phyloP scores from a whole-genome alignment of 2,113 vertebrate genomes.

The Serilophus lunatus region DNA sequence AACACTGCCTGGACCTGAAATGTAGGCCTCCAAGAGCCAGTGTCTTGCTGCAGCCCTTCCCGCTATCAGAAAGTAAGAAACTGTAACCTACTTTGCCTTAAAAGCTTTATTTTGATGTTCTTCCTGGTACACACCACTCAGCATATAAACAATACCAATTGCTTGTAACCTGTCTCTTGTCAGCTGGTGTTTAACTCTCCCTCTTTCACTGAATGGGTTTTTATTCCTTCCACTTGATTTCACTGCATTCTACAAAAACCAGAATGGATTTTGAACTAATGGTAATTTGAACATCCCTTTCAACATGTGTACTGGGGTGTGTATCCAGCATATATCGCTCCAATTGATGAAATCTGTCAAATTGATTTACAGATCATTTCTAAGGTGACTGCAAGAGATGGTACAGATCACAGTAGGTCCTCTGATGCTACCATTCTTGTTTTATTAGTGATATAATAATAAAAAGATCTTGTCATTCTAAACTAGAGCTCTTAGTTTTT shows the following conservation, averaged over 20 bases:
- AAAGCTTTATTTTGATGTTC: neutral
- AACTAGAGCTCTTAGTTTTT: neutral
- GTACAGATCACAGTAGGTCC: neutral
- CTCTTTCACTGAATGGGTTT: neutral
- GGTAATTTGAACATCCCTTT: neutral
- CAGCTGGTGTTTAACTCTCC: neutral
- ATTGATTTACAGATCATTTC: slow-evolving; percentile 18
- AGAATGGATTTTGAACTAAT: neutral
- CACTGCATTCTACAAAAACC: neutral
- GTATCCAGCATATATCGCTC: neutral
- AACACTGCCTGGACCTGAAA: neutral
- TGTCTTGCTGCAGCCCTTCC: neutral
- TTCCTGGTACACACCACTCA: neutral
- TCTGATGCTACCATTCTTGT: neutral
- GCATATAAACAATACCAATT: neutral
- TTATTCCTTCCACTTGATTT: slow-evolving; percentile 16
- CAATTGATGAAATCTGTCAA: slow-evolving; percentile 10
- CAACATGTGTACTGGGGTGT: neutral
- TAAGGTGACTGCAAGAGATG: slow-evolving; percentile 8
- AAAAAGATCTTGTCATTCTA: slow-evolving; percentile 19
- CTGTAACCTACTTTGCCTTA: neutral
- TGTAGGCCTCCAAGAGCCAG: neutral
- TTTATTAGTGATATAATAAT: slow-evolving; percentile 16
- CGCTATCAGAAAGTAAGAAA: neutral
- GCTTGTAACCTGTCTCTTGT: neutral